phyloP scores from a whole-genome alignment of 2,888 invertebrate genomes.

The Pristionchus mayeri region DNA sequence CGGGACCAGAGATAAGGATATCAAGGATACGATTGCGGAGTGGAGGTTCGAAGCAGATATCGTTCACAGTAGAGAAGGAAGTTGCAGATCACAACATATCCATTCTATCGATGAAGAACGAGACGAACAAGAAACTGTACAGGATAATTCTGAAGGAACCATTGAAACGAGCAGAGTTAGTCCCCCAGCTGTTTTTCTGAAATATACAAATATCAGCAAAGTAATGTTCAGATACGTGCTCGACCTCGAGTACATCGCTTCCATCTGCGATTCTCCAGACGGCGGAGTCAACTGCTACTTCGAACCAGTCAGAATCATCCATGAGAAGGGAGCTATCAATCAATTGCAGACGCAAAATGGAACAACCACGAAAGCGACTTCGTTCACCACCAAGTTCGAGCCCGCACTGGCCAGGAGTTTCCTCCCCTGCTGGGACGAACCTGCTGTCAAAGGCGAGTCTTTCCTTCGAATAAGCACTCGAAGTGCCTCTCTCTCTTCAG shows the following conservation, averaged over 20 bases:
- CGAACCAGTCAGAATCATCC: constrained; percentile 35
- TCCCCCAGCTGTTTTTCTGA: neutral
- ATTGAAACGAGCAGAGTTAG: constrained; percentile 56
- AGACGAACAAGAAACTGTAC: constrained; percentile 68
- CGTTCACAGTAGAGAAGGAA: neutral
- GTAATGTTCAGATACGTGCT: constrained; percentile 54
- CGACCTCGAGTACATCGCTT: constrained; percentile 60
- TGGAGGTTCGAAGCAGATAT: constrained; percentile 54
- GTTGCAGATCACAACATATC: constrained; percentile 53
- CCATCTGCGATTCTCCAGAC: constrained; percentile 57
- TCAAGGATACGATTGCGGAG: constrained; percentile 63
- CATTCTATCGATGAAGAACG: constrained; percentile 65
- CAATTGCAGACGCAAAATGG: neutral
- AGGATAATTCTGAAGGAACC: constrained; percentile 63
- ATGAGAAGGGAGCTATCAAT: neutral
- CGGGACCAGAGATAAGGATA: constrained; percentile 71
- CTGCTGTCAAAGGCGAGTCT: constrained; percentile 60
- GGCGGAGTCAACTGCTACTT: constrained; percentile 61
- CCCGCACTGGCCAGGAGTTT: constrained; percentile 72
- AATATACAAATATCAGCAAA: neutral
- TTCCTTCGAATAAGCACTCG: neutral
- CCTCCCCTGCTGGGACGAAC: constrained; percentile 75
- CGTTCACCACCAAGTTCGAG: constrained; percentile 74
- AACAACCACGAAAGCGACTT: constrained; percentile 15
- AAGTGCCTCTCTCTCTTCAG: neutral